phyloP scores from a whole-genome alignment of 2,888 invertebrate genomes.

The Cerastoderma edule region DNA sequence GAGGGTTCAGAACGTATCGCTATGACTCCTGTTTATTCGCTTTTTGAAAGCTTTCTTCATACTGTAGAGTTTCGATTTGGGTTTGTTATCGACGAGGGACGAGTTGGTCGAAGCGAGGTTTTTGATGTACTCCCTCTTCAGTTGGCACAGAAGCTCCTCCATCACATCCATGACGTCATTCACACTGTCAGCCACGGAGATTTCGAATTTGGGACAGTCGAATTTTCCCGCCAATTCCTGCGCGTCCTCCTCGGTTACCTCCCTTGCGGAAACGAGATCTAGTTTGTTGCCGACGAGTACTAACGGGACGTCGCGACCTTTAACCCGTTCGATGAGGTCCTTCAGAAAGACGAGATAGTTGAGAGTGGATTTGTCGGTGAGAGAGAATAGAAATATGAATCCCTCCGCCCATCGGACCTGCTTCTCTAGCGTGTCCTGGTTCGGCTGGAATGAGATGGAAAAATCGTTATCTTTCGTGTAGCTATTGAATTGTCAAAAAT shows the following conservation, averaged over 20 bases:
- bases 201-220: constrained; percentile 77
- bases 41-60: constrained; percentile 81
- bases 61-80: constrained; percentile 74
- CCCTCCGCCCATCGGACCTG: constrained; percentile 95
- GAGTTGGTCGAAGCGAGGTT: constrained; percentile 54
- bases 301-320: constrained; percentile 69
- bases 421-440: constrained; percentile 69
- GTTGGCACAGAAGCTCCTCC: constrained; percentile 76
- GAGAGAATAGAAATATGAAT: constrained; percentile 93
- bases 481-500: no score
- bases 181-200: constrained; percentile 78
- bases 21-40: constrained; percentile 77
- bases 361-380: constrained; percentile 93
- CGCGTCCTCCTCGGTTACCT: constrained; percentile 74
- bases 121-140: constrained; percentile 77
- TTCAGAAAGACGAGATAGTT: constrained; percentile 90
- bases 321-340: constrained; percentile 61
- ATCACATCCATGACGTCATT: constrained; percentile 76
- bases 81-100: constrained; percentile 63
- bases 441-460: constrained; percentile 61
- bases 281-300: constrained; percentile 79
- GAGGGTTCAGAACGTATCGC: constrained; percentile 73
- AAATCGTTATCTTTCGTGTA: no score
- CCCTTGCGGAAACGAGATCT: constrained; percentile 74
- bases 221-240: constrained; percentile 66